Percentiles rank a stretch among this genome's conserved stretches.
Conservation (phyloP, 2,888 invertebrate genomes). For the Nomada fabriciana region DNA sequence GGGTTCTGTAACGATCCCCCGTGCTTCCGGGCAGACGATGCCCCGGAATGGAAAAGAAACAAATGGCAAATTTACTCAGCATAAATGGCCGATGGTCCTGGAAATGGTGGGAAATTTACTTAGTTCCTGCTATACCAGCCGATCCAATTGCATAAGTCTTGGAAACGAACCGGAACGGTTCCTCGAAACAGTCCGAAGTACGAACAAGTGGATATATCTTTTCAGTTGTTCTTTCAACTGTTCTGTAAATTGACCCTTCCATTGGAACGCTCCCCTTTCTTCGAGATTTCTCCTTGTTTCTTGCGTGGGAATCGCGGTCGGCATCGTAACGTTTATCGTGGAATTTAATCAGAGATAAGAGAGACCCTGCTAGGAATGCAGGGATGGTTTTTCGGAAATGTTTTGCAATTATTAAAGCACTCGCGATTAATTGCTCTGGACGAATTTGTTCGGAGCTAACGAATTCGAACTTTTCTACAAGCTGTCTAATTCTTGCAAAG, state of each 20-base stretch:
- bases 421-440: not conserved
- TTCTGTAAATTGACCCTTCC: not conserved
- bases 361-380: too few species aligned
- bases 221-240: constrained; percentile 31
- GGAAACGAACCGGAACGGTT: constrained; percentile 58
- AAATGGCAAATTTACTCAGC: constrained; percentile 71
- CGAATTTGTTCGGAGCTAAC: too few species aligned
- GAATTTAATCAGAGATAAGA: not conserved
- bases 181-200: constrained; percentile 58
- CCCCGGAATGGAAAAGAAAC: constrained; percentile 68
- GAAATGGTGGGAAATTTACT: constrained; percentile 71
- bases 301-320: constrained; percentile 6
- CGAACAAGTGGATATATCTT: constrained; percentile 39
- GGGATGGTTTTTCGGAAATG: too few species aligned
- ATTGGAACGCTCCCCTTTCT: not conserved
- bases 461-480: too few species aligned
- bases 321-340: not conserved
- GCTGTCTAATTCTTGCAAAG: not conserved
- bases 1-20: constrained; percentile 60
- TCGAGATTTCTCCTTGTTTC: not conserved
- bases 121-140: constrained; percentile 66
- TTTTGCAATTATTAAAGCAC: not conserved
- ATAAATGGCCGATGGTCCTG: constrained; percentile 68
- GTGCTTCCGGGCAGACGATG: constrained; percentile 42
- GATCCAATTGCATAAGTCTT: constrained; percentile 73